A percentile compares a stretch with the other conserved stretches of the same genome.
Evolutionary conservation across 53 echinoderm and acorn worm genomes (phyloP).

Genomic region (Arbacia lixula): DNA sequence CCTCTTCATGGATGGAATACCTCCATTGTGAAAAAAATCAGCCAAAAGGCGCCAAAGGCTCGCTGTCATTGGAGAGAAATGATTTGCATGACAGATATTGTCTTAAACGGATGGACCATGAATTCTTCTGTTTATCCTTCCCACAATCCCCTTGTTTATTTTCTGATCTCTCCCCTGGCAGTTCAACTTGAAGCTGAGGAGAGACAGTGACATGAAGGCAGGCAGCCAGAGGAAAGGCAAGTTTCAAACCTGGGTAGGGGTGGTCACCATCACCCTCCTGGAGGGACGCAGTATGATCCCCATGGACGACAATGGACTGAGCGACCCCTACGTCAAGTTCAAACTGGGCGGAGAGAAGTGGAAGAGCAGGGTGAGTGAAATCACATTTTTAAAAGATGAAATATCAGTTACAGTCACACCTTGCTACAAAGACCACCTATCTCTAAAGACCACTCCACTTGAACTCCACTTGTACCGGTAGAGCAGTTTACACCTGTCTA

Average conservation of each 20-base stretch:
- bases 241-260: slow-evolving; percentile 86
- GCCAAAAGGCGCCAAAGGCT: too few relatives aligned
- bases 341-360: slow-evolving; percentile 91
- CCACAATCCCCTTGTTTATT: not conserved
- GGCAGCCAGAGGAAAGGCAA: slow-evolving; percentile 67
- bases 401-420: too few relatives aligned
- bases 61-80: too few relatives aligned
- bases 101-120: too few relatives aligned
- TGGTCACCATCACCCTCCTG: slow-evolving; percentile 86
- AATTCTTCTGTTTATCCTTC: not conserved
- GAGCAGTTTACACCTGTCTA: too few relatives aligned
- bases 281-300: slow-evolving; percentile 94
- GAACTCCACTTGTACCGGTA: too few relatives aligned
- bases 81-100: too few relatives aligned
- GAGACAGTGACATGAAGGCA: slow-evolving; percentile 63
- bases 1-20: too few relatives aligned
- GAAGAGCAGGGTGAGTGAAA: slow-evolving; percentile 85
- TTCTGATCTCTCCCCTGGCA: too few relatives aligned
- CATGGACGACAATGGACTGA: slow-evolving; percentile 98
- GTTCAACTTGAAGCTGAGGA: slow-evolving; percentile 58
- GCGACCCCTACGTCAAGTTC: slow-evolving; percentile 99
- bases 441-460: too few relatives aligned
- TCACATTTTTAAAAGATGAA: slow-evolving; percentile 1
- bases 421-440: too few relatives aligned
- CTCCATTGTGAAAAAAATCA: too few relatives aligned